These are phyloP conservation scores for Chondrosia reniformis DNA, from an alignment of 37 sponge, comb jelly and placozoan species.

Conservation along the genomic window DNA sequence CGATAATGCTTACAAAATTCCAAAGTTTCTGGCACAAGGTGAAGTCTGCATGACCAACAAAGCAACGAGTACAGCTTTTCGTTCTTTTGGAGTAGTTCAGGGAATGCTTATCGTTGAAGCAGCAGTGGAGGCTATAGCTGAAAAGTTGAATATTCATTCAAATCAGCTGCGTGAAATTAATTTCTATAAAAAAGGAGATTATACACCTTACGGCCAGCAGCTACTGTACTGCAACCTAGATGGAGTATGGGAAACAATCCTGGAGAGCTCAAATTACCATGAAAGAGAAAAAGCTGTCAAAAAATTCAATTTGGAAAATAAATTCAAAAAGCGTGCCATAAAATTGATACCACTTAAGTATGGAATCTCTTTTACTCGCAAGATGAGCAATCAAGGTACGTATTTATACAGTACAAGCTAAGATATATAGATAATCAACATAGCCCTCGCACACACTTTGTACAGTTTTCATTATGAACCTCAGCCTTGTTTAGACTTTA, in stretches of 20 bases:
- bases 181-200: slow-evolving; percentile 17
- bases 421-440: too few relatives aligned
- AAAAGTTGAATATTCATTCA: neutral
- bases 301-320: slow-evolving; percentile 28
- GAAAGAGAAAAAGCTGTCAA: slow-evolving; percentile 4
- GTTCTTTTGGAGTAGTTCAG: slow-evolving; percentile 26
- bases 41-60: slow-evolving; percentile 14
- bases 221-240: neutral
- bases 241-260: slow-evolving; percentile 6
- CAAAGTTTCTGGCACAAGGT: neutral
- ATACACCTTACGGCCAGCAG: neutral
- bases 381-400: too few relatives aligned
- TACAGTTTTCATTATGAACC: too few relatives aligned
- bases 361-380: slow-evolving; percentile 14
- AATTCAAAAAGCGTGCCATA: slow-evolving; percentile 36
- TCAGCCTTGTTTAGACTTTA: too few relatives aligned
- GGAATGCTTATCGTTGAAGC: neutral
- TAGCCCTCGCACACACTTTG: too few relatives aligned
- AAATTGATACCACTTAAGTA: slow-evolving; percentile 21
- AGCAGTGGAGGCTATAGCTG: too few relatives aligned
- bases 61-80: slow-evolving; percentile 10
- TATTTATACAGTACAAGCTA: too few relatives aligned
- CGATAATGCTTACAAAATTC: slow-evolving; percentile 13
- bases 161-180: slow-evolving; percentile 28
- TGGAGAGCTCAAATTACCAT: neutral